phyloP scores from a whole-genome alignment of 2,888 invertebrate species.

The Ctena decussata region DNA sequence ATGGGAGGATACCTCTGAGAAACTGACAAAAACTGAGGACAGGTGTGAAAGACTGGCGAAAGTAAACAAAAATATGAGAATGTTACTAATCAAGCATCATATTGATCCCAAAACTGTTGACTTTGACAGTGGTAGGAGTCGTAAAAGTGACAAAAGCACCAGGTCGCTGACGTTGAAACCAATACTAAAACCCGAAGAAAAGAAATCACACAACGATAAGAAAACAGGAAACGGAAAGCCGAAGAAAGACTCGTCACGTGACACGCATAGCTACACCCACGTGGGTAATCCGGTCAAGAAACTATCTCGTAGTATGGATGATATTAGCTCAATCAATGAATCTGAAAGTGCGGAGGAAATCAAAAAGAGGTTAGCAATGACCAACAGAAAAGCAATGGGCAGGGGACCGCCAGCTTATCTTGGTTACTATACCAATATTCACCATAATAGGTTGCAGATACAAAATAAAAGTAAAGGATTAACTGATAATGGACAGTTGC shows the following conservation, averaged over 20 bases:
- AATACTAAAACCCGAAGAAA: constrained; percentile 39
- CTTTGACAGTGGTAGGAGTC: constrained; percentile 54
- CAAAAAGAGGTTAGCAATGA: constrained; percentile 17
- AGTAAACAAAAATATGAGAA: constrained; percentile 54
- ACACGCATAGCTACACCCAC: constrained; percentile 37
- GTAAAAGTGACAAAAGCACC: constrained; percentile 34
- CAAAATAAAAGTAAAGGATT: constrained; percentile 1
- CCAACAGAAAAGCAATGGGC: constrained; percentile 53
- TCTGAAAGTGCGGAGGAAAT: constrained; percentile 28
- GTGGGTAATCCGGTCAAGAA: constrained; percentile 11
- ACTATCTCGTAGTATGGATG: constrained; percentile 38
- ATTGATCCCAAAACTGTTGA: constrained; percentile 64
- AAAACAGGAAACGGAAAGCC: neutral
- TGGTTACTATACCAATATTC: constrained; percentile 62
- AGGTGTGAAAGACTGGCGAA: constrained; percentile 59
- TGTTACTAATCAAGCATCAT: constrained; percentile 57
- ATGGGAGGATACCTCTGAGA: constrained; percentile 49
- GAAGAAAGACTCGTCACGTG: neutral
- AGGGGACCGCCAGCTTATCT: constrained; percentile 63
- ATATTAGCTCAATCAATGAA: constrained; percentile 32
- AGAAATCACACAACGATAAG: neutral
- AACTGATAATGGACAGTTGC: constrained; percentile 29
- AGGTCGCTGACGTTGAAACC: constrained; percentile 20
- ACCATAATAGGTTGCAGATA: constrained; percentile 45
- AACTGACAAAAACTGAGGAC: constrained; percentile 39